Conservation (phyloP, 2,797 vertebrate genomes). For the Chelon labrosus region DNA sequence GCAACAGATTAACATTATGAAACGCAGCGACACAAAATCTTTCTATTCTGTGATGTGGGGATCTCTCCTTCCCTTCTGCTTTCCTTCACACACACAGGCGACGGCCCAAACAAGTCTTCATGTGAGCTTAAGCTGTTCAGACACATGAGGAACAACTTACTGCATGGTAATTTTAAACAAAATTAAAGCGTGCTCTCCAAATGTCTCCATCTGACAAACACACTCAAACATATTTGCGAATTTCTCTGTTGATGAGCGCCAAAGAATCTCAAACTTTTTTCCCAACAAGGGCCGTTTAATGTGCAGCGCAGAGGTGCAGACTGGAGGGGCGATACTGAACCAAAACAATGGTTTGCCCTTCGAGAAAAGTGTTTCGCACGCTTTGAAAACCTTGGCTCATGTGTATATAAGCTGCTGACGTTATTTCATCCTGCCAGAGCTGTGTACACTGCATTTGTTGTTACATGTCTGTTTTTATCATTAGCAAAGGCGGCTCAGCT, state of each 20-base stretch:
- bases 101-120: constrained; percentile 51
- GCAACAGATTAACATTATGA: constrained; percentile 67
- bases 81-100: constrained; percentile 59
- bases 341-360: constrained; percentile 31
- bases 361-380: constrained; percentile 15
- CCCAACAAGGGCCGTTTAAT: constrained; percentile 21
- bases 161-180: constrained; percentile 46
- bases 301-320: constrained; percentile 52
- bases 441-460: constrained; percentile 41
- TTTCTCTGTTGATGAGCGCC: constrained; percentile 42
- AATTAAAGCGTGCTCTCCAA: constrained; percentile 64
- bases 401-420: background rate
- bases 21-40: constrained; percentile 61
- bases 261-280: constrained; percentile 50
- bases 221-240: constrained; percentile 37
- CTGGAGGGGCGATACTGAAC: constrained; percentile 28
- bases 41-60: constrained; percentile 60
- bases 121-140: constrained; percentile 49
- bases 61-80: constrained; percentile 60
- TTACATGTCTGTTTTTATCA: constrained; percentile 42
- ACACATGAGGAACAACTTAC: constrained; percentile 69
- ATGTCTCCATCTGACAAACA: constrained; percentile 42
- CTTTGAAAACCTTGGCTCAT: constrained; percentile 12
- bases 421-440: constrained; percentile 12
- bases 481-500: constrained; percentile 47